Evolutionary conservation across 2,113 vertebrate species (phyloP), one percentile per base, ranked within the genome.

Genomic region (Chiloscyllium plagiosum): DNA sequence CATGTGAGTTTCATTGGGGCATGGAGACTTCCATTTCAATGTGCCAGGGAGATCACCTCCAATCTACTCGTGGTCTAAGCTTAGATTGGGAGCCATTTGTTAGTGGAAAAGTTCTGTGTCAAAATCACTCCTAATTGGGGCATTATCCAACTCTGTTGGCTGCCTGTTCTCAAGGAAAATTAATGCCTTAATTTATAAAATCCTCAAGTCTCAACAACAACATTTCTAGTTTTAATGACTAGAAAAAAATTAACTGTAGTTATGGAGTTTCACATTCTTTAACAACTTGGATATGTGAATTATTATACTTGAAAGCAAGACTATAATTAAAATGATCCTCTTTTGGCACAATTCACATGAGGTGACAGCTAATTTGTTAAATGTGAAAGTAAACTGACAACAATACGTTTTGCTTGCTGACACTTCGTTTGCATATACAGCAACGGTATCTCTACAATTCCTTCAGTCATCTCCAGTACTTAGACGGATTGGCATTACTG

Each of bases 321-420:
- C 87, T 61, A 61, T 90, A 65, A 90, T 61, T 61, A 90, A 90
- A 90, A 61, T 90, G 24, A 90, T 90, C 87, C 56, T 90, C 52
- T 90, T 90, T 90, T 90, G 87, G 87, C 52, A 65, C 52, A 13
- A 26, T 56, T 90, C 26, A 61, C 13, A 61, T n/a, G 87, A 90
- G 52, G 87, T 56, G 87, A 90, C 52, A 90, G 50, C 52, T 90
- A 90, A 90, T 90, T 90, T 33, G 52, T 56, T 33, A 90, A 90
- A 90, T 90, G 87, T 26, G 29, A 61, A 90, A 56, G 52, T 61
- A 90, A 61, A 90, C 87, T 90, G 52, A 61, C 52, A 90, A 61
- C 87, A 89, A 50, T 52, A 89, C 33, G 26, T 61, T 56, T 90
- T 90, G 87, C 29, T 90, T 90, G 87, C 87, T 61, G 87, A 90